phyloP scores from a whole-genome alignment of 2,888 invertebrate species.

The Amblyjoppa fuscipennis region DNA sequence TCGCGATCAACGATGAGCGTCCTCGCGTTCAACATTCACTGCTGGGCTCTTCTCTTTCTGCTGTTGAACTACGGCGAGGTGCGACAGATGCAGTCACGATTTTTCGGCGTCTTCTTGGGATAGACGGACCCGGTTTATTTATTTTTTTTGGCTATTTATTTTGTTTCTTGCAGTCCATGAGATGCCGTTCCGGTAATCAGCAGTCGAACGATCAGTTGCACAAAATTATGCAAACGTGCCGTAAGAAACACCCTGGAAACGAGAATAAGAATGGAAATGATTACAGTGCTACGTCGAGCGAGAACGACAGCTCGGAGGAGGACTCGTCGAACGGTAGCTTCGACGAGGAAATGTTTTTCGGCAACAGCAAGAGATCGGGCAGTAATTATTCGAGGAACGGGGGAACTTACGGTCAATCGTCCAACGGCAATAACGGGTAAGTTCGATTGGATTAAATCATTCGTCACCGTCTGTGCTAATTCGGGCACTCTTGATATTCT shows the following conservation, averaged over 20 bases:
- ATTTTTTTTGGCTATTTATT: not conserved
- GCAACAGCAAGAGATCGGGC: slow-evolving; percentile 41
- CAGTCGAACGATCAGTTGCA: slow-evolving; percentile 88
- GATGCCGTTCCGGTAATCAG: slow-evolving; percentile 88
- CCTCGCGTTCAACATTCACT: slow-evolving; percentile 25
- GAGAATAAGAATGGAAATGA: slow-evolving; percentile 78
- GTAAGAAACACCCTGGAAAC: slow-evolving; percentile 79
- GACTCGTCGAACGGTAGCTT: slow-evolving; percentile 75
- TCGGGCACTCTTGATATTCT: not conserved
- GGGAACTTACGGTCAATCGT: slow-evolving; percentile 49
- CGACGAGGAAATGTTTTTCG: slow-evolving; percentile 76
- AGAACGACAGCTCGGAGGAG: slow-evolving; percentile 75
- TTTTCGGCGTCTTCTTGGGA: not conserved
- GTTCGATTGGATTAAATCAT: not conserved
- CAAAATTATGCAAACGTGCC: slow-evolving; percentile 87
- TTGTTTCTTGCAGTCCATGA: slow-evolving; percentile 85
- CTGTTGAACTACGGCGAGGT: slow-evolving; percentile 57
- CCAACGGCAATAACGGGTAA: slow-evolving; percentile 56
- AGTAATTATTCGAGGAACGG: slow-evolving; percentile 45
- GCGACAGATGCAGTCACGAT: not conserved
- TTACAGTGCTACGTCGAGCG: slow-evolving; percentile 78
- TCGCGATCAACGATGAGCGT: slow-evolving; percentile 47
- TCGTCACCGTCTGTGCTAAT: not conserved
- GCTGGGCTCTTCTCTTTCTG: slow-evolving; percentile 34
- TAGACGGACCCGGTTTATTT: not conserved